Base-by-base conservation (phyloP, 2,797 vertebrate species). In the Hafferia zeledoni region DNA sequence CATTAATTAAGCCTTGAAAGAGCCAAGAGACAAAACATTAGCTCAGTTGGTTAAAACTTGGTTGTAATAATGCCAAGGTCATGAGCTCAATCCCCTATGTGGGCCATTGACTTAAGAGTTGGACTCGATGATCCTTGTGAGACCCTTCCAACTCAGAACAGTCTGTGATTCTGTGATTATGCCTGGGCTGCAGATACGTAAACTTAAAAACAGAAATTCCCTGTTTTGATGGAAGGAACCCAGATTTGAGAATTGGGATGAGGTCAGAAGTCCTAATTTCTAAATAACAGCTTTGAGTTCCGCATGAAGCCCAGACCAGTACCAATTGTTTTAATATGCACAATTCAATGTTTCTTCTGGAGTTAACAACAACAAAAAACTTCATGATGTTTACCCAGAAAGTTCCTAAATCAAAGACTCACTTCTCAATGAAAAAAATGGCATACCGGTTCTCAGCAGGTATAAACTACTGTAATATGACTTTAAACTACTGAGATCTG, bases 1-100 rank as follows among this genome's bases (percentile, higher is more conserved):
- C 56, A 75, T 89, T 92, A 94, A 96, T 95, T 91, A 87, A 93
- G 8, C 6, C 33, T 71, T 56, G 47, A 84, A 94, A 89, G 41
- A 57, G 11, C 33, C 17, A 53, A 69, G 37, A 79, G 63, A 94
- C 39, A 72, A 92, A 87, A 63, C 30, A 83, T 67, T n/a, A n/a
- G n/a, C n/a, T n/a, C n/a, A n/a, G n/a, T n/a, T n/a, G n/a, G n/a
- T n/a, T n/a, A n/a, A n/a, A n/a, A n/a, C n/a, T n/a, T n/a, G n/a
- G n/a, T n/a, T n/a, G n/a, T n/a, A n/a, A n/a, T n/a, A n/a, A n/a
- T n/a, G n/a, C n/a, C n/a, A n/a, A n/a, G n/a, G n/a, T n/a, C n/a
- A n/a, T n/a, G n/a, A n/a, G n/a, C n/a, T n/a, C n/a, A n/a, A n/a
- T n/a, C n/a, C n/a, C n/a, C n/a, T n/a, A n/a, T n/a, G n/a, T n/a